phyloP scores from a whole-genome alignment of 2,888 invertebrate genomes.

The Oxytorus armatus region DNA sequence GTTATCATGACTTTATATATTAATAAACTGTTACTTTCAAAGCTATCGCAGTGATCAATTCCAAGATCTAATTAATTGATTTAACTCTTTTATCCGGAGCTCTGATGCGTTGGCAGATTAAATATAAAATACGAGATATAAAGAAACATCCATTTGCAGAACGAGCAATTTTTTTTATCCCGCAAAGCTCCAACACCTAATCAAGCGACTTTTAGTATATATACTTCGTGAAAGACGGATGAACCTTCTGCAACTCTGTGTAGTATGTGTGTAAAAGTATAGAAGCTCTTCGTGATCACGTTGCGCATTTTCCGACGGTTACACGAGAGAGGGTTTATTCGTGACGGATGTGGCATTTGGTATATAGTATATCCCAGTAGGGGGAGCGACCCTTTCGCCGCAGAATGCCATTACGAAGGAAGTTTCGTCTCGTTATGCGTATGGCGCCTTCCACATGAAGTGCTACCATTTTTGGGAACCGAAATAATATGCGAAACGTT shows the following conservation, averaged over 20 bases:
- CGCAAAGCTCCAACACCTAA: not conserved
- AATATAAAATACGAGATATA: too few species aligned
- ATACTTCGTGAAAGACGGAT: constrained; percentile 33
- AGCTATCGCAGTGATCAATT: too few species aligned
- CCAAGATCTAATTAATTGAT: not conserved
- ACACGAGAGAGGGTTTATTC: not conserved
- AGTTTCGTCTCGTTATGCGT: not conserved
- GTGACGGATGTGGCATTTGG: constrained; percentile 10
- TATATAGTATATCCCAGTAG: not conserved
- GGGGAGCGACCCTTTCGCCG: not conserved
- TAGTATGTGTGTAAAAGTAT: not conserved
- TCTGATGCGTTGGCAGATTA: not conserved
- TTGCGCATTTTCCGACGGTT: constrained; percentile 31
- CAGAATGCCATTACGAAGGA: not conserved
- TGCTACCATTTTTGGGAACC: not conserved
- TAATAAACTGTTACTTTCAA: too few species aligned
- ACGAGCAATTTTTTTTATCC: constrained; percentile 4
- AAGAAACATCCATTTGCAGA: too few species aligned
- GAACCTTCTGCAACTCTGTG: constrained; percentile 6
- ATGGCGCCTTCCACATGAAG: not conserved
- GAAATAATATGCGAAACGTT: not conserved
- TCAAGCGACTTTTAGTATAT: not conserved
- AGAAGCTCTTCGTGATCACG: constrained; percentile 13
- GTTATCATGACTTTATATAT: not conserved
- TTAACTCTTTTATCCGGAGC: not conserved